Evolutionary conservation across 2,113 vertebrate species (phyloP), one percentile per base, ranked within the genome.

Genomic region (Ivindomyrus marchei): DNA sequence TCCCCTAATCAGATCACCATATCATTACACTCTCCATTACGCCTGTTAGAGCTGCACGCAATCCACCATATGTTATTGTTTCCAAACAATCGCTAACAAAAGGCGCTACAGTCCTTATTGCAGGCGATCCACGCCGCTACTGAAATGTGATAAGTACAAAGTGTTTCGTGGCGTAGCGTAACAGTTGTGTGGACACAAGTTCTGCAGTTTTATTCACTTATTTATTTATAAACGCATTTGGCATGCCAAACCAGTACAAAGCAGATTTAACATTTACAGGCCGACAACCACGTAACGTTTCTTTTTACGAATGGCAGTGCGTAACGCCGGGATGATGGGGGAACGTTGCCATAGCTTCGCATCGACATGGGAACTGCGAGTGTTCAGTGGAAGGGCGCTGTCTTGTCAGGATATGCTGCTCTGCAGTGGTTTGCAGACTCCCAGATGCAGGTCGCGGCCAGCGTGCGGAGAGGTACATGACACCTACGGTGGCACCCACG

Each of bases 211-310:
- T n/a, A 85, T 85, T 85, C 77, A 42, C 19, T 83, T 83, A 83
- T 42, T 19, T 42, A 42, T 85, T 24, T 92, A 91, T 91, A 90
- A 36, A 91, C 91, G 92, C 52, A 50, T 88, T 77, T 91, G 90
- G 90, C 91, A 92, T 93, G 89, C 92, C 80, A 90, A 91, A 90
- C 91, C 89, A 92, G 89, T 70, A 89, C 66, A 91, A 88, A 89
- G 91, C 84, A 90, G 89, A 91, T 74, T 85, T 47, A 84, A 77
- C n/a, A 84, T 88, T 53, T 92, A 58, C 90, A 90, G 87, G 13
- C 24, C 24, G 24, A 80, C 39, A 88, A 84, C 45, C 42, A 45
- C 24, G 31, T 53, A 21, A 53, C 8, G 49, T 80, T 36, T 80
- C 74, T 42, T 80, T 21, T 42, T 80, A 39, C 5, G 15, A 27